phyloP scores from a whole-genome alignment of 2,888 invertebrate species.

The Noctua pronuba region DNA sequence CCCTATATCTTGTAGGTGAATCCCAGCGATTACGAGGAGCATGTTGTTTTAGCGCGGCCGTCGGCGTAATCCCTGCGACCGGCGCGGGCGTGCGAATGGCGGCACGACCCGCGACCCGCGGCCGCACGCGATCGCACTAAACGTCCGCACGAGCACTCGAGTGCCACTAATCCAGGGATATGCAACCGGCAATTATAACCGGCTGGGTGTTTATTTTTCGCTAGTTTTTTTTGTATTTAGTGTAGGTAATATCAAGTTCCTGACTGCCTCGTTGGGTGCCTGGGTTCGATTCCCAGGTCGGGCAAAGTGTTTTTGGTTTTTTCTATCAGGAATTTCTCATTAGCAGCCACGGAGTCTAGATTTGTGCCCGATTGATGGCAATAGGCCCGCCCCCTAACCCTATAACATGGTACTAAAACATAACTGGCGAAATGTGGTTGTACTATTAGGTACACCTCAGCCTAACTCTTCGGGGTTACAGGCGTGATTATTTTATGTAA shows the following conservation, averaged over 20 bases:
- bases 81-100: slow-evolving; percentile 56
- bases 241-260: neutral
- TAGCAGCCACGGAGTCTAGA: neutral
- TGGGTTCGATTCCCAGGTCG: neutral
- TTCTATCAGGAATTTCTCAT: neutral
- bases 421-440: neutral
- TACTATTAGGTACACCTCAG: neutral
- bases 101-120: slow-evolving; percentile 34
- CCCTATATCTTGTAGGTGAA: slow-evolving; percentile 64
- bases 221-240: neutral
- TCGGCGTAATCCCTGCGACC: slow-evolving; percentile 67
- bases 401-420: neutral
- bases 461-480: neutral
- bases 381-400: no score
- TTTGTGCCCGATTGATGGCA: neutral
- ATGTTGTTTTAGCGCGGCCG: slow-evolving; percentile 74
- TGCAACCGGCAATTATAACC: slow-evolving; percentile 17
- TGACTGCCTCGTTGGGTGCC: neutral
- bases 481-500: no score
- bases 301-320: neutral
- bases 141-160: slow-evolving; percentile 47
- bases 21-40: slow-evolving; percentile 65
- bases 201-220: neutral
- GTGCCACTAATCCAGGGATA: slow-evolving; percentile 57
- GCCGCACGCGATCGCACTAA: slow-evolving; percentile 57